A percentile compares a stretch with the other conserved stretches of the same genome.
These are phyloP conservation scores for Tarsius wallacei DNA, from an alignment of 2,797 vertebrate species.

Conservation along the genomic window DNA sequence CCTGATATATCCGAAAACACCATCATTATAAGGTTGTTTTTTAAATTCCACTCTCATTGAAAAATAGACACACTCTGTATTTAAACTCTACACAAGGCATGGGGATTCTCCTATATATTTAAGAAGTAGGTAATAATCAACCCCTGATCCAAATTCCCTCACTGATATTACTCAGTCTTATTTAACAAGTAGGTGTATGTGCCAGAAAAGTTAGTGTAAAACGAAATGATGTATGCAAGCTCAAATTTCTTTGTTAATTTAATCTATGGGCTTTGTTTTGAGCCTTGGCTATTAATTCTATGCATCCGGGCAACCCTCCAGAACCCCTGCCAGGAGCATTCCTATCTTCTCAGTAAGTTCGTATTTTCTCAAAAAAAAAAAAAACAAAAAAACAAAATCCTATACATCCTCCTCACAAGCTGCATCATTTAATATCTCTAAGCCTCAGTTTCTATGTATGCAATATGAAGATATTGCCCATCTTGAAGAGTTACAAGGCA, in stretches of 20 bases:
- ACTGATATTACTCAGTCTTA: background rate
- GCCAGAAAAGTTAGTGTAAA: slow-evolving; percentile 1
- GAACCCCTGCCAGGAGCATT: too few species aligned
- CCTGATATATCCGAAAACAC: background rate
- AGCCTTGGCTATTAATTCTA: background rate
- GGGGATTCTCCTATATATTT: background rate
- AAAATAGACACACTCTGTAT: background rate
- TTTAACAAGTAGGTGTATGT: background rate
- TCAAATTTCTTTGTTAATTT: background rate
- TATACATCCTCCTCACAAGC: background rate
- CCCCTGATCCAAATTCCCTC: background rate
- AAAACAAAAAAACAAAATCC: background rate
- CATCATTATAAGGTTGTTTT: background rate
- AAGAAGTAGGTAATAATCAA: background rate
- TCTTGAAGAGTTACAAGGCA: background rate
- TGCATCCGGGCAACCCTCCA: background rate
- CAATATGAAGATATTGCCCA: slow-evolving; percentile 50
- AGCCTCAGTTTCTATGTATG: background rate
- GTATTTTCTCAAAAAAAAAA: too few species aligned
- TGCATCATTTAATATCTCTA: background rate
- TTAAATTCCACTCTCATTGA: background rate
- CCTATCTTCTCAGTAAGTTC: too few species aligned
- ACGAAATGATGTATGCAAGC: background rate
- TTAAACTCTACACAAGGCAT: background rate
- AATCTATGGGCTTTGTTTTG: background rate